phyloP scores from a whole-genome alignment of 1,140 invertebrate species.

The Panagrolaimus sp. region DNA sequence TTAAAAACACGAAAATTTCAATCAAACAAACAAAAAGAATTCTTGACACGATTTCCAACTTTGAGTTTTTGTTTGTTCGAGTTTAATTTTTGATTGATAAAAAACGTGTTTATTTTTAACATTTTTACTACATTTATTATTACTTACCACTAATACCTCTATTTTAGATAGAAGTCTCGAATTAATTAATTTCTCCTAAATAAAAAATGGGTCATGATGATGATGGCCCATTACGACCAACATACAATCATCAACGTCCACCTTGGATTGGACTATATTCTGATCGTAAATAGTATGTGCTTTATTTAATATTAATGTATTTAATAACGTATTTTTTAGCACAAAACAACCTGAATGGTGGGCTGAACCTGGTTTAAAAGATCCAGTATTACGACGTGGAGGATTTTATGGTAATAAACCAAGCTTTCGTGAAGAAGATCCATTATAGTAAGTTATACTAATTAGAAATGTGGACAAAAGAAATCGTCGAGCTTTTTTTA shows the following conservation, averaged over 20 bases:
- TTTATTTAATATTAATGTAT: slow-evolving; percentile 9
- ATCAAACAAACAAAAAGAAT: no score
- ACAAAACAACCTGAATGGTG: slow-evolving; percentile 50
- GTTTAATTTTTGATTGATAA: no score
- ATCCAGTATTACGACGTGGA: slow-evolving; percentile 11
- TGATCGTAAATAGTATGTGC: slow-evolving; percentile 43
- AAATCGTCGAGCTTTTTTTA: no score
- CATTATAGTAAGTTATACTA: neutral
- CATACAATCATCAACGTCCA: slow-evolving; percentile 43
- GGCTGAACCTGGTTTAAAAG: slow-evolving; percentile 39
- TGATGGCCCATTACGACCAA: slow-evolving; percentile 33
- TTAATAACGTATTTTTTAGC: slow-evolving; percentile 31
- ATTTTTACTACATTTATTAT: no score
- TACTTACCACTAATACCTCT: no score
- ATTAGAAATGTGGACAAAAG: no score
- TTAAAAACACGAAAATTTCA: no score
- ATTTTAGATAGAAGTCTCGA: no score
- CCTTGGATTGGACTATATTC: slow-evolving; percentile 43
- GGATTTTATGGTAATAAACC: neutral
- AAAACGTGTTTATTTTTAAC: no score
- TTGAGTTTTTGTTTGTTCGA: no score
- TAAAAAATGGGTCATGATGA: slow-evolving; percentile 42
- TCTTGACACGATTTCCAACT: no score
- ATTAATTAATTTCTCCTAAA: neutral
- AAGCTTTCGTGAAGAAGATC: neutral